These are phyloP conservation scores for Gila robusta DNA, from an alignment of 2,797 vertebrate species.

Conservation along the genomic window DNA sequence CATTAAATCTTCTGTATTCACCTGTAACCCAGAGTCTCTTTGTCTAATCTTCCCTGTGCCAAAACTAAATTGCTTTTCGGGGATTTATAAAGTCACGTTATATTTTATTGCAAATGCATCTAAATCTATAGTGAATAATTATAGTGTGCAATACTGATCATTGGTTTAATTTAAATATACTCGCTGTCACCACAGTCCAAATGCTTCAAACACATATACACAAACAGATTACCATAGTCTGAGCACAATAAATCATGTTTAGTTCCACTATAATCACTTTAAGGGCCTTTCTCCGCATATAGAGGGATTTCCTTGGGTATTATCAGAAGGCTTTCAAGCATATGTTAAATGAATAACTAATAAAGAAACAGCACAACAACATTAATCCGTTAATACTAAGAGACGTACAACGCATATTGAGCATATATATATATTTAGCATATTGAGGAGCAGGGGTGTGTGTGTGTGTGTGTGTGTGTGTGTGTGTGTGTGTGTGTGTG, in stretches of 20 bases:
- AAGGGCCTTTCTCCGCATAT: slow-evolving; percentile 28
- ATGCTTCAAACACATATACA: slow-evolving; percentile 12
- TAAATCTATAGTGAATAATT: not conserved
- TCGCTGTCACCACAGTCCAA: not conserved
- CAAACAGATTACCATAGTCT: slow-evolving; percentile 34
- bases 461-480: slow-evolving; percentile 27
- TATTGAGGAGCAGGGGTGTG: slow-evolving; percentile 27
- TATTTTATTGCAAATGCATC: slow-evolving; percentile 5
- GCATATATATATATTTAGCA: not conserved
- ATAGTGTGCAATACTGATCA: not conserved
- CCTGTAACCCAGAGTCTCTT: not conserved
- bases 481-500: slow-evolving; percentile 30
- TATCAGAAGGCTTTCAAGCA: slow-evolving; percentile 23
- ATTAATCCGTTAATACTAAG: slow-evolving; percentile 16
- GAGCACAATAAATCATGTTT: slow-evolving; percentile 43
- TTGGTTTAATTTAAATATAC: not conserved
- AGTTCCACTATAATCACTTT: slow-evolving; percentile 34
- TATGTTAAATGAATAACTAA: slow-evolving; percentile 27
- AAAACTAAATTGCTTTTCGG: not conserved
- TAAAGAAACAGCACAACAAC: slow-evolving; percentile 19
- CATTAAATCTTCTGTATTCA: not conserved
- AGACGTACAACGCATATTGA: not conserved
- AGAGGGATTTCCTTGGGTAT: slow-evolving; percentile 16
- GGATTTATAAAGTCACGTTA: not conserved
- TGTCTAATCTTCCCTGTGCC: not conserved